Evolutionary conservation across 1,140 invertebrate genomes (phyloP), one percentile per base, ranked within the genome.

Genomic region (Papilio xuthus): DNA sequence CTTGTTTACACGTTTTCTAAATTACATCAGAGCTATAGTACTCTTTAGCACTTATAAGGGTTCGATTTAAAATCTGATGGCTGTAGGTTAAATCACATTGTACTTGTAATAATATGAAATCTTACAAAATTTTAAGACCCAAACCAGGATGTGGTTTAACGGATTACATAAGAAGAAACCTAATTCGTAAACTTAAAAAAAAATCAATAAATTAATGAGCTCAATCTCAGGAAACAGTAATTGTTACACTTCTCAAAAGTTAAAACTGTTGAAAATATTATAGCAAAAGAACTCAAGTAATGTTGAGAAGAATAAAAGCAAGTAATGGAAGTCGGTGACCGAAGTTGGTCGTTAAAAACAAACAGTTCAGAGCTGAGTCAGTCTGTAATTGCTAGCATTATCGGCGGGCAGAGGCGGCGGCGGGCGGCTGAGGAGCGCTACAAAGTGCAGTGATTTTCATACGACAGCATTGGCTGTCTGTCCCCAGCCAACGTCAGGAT

Each of bases 361-460:
- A 83, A 83, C 77, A 79, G 77, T 53, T 75, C 60, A 60, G 32
- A 76, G 50, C 41, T 42, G 42, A 63, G 53, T 53, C 50, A 56
- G 23, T 53, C 74, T 67, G 74, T 76, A 76, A 83, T 78, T 73
- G 78, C 72, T 78, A 73, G 76, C 78, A 83, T 83, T 85, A 85
- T 83, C 81, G 74, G 76, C 78, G 82, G 82, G 50, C 50, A 18
- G 18, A 6, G 50, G 32, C 32, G 50, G 50, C 18, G 7, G 50
- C 8, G 50, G n/a, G 50, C 79, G 77, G 76, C 78, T 79, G 53
- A 73, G 71, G 37, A 73, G 75, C 82, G 82, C 80, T 76, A 84
- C 84, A 84, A 86, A 86, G 83, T 84, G 84, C 83, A 83, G 79
- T 83, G 80, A 86, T 85, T 86, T 86, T 82, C 84, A 82, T 86